Percentiles rank a stretch among this genome's conserved stretches.
phyloP scores from a whole-genome alignment of 1,140 invertebrate genomes.

The Drosophila equinoxialis region DNA sequence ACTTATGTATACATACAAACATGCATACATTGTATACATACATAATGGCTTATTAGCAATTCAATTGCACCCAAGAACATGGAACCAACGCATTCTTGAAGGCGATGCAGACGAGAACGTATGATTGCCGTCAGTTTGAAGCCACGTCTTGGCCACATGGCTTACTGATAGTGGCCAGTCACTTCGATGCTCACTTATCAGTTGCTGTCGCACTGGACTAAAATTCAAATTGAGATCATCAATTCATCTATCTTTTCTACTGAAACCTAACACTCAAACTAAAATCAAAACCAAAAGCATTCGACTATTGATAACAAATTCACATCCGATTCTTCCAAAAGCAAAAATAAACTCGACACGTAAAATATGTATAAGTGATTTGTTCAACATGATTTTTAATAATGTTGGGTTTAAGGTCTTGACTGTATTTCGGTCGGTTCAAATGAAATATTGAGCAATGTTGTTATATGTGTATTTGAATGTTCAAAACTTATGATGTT shows the following conservation, averaged over 20 bases:
- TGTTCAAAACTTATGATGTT: conserved; percentile 24
- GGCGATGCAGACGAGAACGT: conserved; percentile 12
- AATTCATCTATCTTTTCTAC: background rate
- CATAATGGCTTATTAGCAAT: too few species aligned
- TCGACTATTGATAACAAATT: conserved; percentile 37
- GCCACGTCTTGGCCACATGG: conserved; percentile 64
- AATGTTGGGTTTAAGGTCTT: conserved; percentile 77
- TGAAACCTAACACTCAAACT: background rate
- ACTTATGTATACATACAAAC: too few species aligned
- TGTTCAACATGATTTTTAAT: conserved; percentile 82
- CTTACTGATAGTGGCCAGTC: conserved; percentile 31
- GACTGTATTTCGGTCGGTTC: conserved; percentile 38
- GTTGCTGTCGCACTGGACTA: conserved; percentile 21
- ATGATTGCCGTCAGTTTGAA: too few species aligned
- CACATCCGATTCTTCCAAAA: conserved; percentile 9
- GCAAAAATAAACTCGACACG: conserved; percentile 21
- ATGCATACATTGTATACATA: too few species aligned
- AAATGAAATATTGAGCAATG: conserved; percentile 23
- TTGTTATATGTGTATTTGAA: conserved; percentile 25
- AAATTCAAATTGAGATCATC: conserved; percentile 2
- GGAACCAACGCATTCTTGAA: background rate
- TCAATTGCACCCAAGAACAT: too few species aligned
- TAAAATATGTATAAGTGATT: conserved; percentile 73
- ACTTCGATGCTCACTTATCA: conserved; percentile 40
- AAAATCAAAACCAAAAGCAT: too few species aligned